Base-by-base conservation (phyloP, 2,888 invertebrate species). In the Meteorus colon region DNA sequence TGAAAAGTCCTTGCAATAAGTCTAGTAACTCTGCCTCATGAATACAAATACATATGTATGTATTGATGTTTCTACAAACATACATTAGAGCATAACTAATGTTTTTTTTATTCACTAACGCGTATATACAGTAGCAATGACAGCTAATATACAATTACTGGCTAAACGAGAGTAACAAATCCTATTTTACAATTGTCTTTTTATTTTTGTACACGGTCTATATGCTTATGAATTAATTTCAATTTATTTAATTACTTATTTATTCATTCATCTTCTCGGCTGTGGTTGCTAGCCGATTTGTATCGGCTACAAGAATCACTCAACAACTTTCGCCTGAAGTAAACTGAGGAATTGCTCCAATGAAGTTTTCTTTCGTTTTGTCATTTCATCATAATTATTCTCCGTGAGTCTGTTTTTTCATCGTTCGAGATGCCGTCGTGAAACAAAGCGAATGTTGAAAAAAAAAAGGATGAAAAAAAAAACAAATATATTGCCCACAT, bases 121-220 rank as follows among this genome's bases (percentile, higher is more conserved):
- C 78, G 77, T 86, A 86, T 87, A 81, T 87, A 86, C 85, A 87
- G 78, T 75, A 67, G 73, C 80, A 71, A 75, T 68, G 60, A 79
- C 81, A 76, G 83, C 85, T 86, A 86, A 86, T 89, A 82, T 88
- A 88, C 86, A 88, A 55, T 84, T 86, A 87, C 82, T 79, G 74
- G 81, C 85, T 88, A 88, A 72, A 84, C 84, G 83, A 86, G 84
- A 86, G 86, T 88, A 89, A 89, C 88, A 88, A 89, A 88, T 85
- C 82, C 85, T 89, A 89, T 89, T 83, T 88, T 88, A 89, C 89
- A 89, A 75, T 82, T 70, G 74, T 74, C 41, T 29, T 37, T 29
- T 68, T 51, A 6, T 16, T 29, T 45, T 31, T 72, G 41, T 63
- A 55, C 55, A 73, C 60, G 59, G 41, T 29, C 29, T 48, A 48